Conservation (phyloP, 2,113 vertebrate genomes). For the Phrynocephalus versicolor region DNA sequence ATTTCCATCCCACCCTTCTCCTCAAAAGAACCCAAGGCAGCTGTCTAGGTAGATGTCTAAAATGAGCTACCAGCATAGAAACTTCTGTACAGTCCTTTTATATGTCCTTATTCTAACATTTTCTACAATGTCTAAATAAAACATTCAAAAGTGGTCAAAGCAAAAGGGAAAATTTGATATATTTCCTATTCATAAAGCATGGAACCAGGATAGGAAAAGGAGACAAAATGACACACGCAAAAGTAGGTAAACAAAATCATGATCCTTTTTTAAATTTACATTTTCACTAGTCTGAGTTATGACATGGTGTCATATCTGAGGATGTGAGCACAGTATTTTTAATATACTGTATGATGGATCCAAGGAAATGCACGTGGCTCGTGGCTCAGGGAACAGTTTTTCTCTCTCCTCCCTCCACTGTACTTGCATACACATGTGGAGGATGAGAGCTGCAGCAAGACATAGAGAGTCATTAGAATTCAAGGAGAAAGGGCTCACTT, state of each 20-base stretch:
- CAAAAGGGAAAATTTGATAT: background rate
- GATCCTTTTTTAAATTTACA: background rate
- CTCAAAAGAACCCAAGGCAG: background rate
- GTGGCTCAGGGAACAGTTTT: no score
- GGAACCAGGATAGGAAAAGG: background rate
- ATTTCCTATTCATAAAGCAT: background rate
- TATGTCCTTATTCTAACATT: background rate
- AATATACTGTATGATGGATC: background rate
- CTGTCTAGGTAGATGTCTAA: background rate
- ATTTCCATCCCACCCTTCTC: no score
- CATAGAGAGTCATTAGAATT: background rate
- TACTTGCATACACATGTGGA: no score
- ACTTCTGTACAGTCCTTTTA: background rate
- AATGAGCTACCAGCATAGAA: background rate
- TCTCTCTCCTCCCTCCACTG: no score
- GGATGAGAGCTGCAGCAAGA: background rate
- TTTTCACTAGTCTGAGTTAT: background rate
- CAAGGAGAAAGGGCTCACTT: no score
- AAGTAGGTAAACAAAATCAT: background rate
- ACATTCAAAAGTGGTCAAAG: background rate
- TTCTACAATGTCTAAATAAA: no score
- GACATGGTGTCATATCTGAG: background rate
- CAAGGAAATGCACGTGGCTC: background rate
- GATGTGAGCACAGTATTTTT: background rate
- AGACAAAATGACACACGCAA: background rate